A percentile compares a stretch with the other conserved stretches of the same genome.
These are phyloP conservation scores for Drosophila leonis DNA, from an alignment of 2,888 invertebrate species.

Conservation along the genomic window DNA sequence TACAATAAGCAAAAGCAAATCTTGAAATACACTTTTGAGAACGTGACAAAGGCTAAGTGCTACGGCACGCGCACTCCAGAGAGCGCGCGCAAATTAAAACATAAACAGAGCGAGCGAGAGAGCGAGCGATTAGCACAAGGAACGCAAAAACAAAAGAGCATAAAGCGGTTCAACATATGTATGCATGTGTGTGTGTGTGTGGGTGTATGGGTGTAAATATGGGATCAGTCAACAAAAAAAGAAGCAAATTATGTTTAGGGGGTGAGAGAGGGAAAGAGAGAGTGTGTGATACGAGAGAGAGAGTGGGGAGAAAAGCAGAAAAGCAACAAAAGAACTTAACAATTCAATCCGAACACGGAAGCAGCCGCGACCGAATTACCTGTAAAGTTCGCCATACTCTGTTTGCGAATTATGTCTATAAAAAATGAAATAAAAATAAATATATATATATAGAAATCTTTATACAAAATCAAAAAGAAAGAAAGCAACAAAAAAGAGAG, in stretches of 20 bases:
- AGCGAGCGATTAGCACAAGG: slow-evolving; percentile 14
- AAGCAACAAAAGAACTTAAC: slow-evolving; percentile 31
- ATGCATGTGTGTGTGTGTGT: background rate
- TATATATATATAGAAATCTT: slow-evolving; percentile 48
- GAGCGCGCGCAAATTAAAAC: slow-evolving; percentile 8
- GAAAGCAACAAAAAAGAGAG: no score
- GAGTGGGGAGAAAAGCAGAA: background rate
- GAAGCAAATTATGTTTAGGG: slow-evolving; percentile 3
- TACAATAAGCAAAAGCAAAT: slow-evolving; percentile 13
- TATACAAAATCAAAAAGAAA: slow-evolving; percentile 56
- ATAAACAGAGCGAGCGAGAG: slow-evolving; percentile 5
- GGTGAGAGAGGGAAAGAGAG: slow-evolving; percentile 1
- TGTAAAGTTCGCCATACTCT: slow-evolving; percentile 83
- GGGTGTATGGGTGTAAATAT: slow-evolving; percentile 1
- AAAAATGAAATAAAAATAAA: slow-evolving; percentile 66
- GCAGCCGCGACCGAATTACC: slow-evolving; percentile 82
- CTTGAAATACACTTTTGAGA: slow-evolving; percentile 3
- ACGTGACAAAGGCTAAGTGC: slow-evolving; percentile 35
- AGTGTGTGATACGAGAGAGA: background rate
- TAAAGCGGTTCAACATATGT: slow-evolving; percentile 24
- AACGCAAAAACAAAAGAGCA: slow-evolving; percentile 21
- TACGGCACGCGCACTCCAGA: slow-evolving; percentile 16
- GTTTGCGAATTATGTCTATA: slow-evolving; percentile 85
- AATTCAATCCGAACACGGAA: slow-evolving; percentile 42
- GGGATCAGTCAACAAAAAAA: slow-evolving; percentile 17